A percentile compares a stretch with the other conserved stretches of the same genome.
Evolutionary conservation across 92 coral and sea anemone species (phyloP).

Genomic region (Phenganax stokvisi): DNA sequence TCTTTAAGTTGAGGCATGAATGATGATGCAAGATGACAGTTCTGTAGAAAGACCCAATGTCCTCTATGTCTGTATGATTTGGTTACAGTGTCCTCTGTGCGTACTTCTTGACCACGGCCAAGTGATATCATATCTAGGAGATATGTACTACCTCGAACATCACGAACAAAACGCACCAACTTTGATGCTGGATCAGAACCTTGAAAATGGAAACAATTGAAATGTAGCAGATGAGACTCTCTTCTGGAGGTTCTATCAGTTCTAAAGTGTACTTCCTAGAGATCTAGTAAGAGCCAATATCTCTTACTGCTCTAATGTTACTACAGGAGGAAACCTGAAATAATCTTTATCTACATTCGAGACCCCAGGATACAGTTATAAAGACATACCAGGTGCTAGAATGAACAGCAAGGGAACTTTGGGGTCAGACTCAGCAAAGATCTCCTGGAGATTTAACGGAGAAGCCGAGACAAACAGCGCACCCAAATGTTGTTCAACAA

Average conservation of each 20-base stretch:
- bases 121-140: constrained; percentile 92
- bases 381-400: constrained; percentile 70
- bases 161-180: constrained; percentile 80
- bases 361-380: background rate
- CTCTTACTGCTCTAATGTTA: background rate
- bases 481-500: constrained; percentile 81
- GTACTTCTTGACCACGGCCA: constrained; percentile 93
- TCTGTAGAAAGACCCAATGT: constrained; percentile 95
- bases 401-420: constrained; percentile 82
- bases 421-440: constrained; percentile 71
- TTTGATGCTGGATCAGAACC: constrained; percentile 97
- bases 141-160: constrained; percentile 71
- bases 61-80: constrained; percentile 91
- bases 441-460: constrained; percentile 84
- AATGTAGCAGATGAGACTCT: background rate
- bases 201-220: constrained; percentile 11
- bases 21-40: constrained; percentile 91
- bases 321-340: background rate
- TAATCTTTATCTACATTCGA: background rate
- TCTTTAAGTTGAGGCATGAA: constrained; percentile 93
- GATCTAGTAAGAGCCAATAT: too few relatives aligned
- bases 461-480: constrained; percentile 66
- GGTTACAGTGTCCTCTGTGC: constrained; percentile 86
- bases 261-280: background rate
- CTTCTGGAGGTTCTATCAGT: background rate